Conservation (phyloP, 2,113 vertebrate genomes). For the Mormyrus lacerda region DNA sequence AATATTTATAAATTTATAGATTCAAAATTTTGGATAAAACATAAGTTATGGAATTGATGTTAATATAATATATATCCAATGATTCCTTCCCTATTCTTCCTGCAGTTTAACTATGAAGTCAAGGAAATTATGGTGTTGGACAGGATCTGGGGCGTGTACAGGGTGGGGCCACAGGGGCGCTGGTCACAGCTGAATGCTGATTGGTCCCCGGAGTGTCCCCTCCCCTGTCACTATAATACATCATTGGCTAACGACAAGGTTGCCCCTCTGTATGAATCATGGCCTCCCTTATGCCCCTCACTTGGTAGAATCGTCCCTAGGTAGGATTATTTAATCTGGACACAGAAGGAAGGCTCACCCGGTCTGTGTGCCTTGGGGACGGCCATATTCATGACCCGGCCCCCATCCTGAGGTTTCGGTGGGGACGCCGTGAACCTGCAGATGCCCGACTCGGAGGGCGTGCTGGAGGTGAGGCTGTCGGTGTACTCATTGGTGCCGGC, state of each 20-base stretch:
- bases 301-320: background rate
- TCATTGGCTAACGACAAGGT: background rate
- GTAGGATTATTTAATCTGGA: background rate
- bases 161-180: background rate
- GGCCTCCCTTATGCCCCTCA: background rate
- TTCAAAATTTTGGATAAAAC: background rate
- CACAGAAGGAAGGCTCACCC: slow-evolving; percentile 63
- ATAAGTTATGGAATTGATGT: background rate
- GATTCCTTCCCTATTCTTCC: background rate
- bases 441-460: slow-evolving; percentile 96
- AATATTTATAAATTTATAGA: background rate
- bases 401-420: slow-evolving; percentile 96
- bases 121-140: background rate
- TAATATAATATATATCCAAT: background rate
- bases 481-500: slow-evolving; percentile 99
- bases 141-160: background rate
- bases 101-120: background rate
- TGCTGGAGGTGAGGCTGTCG: slow-evolving; percentile 97
- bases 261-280: background rate
- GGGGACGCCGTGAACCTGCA: slow-evolving; percentile 97
- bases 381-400: slow-evolving; percentile 91
- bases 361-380: slow-evolving; percentile 96
- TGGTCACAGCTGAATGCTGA: background rate
- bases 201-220: background rate
- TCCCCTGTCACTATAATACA: background rate